These are phyloP conservation scores for Paragorgia papillata DNA, from an alignment of 92 coral and sea anemone species.

Conservation along the genomic window DNA sequence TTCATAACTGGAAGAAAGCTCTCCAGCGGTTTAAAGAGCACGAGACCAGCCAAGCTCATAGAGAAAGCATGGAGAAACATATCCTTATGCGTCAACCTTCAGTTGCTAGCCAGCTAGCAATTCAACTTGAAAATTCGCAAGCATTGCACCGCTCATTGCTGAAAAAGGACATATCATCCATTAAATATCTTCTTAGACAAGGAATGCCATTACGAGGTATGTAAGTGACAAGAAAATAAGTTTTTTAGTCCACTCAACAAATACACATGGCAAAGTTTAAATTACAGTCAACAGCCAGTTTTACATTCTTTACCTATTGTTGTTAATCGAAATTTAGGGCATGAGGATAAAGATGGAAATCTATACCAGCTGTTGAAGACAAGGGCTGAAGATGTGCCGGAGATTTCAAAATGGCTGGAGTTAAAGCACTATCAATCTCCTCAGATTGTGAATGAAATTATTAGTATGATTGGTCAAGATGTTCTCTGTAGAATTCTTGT, in stretches of 20 bases:
- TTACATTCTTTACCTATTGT: not conserved
- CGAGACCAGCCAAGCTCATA: slow-evolving; percentile 18
- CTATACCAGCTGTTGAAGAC: slow-evolving; percentile 34
- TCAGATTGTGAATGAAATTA: slow-evolving; percentile 20
- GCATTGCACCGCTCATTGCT: slow-evolving; percentile 22
- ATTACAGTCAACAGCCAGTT: slow-evolving; percentile 2
- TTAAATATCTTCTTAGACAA: slow-evolving; percentile 43
- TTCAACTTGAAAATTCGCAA: slow-evolving; percentile 6
- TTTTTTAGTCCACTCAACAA: slow-evolving; percentile 21
- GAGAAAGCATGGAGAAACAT: slow-evolving; percentile 40
- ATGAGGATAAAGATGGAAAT: slow-evolving; percentile 31
- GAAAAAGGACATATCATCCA: slow-evolving; percentile 27
- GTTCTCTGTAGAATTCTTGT: slow-evolving; percentile 15
- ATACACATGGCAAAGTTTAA: not conserved
- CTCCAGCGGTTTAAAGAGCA: slow-evolving; percentile 9
- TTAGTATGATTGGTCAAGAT: slow-evolving; percentile 39
- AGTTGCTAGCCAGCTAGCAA: slow-evolving; percentile 30
- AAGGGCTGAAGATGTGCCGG: slow-evolving; percentile 27
- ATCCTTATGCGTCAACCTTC: slow-evolving; percentile 25
- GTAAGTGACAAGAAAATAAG: slow-evolving; percentile 13
- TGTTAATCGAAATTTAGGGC: slow-evolving; percentile 19
- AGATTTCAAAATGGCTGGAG: slow-evolving; percentile 27
- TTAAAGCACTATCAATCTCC: not conserved
- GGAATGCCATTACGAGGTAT: slow-evolving; percentile 38
- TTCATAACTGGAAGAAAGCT: slow-evolving; percentile 25